Conservation (phyloP, 2,888 invertebrate genomes). For the Scaptodrosophila latifasciaeformis region DNA sequence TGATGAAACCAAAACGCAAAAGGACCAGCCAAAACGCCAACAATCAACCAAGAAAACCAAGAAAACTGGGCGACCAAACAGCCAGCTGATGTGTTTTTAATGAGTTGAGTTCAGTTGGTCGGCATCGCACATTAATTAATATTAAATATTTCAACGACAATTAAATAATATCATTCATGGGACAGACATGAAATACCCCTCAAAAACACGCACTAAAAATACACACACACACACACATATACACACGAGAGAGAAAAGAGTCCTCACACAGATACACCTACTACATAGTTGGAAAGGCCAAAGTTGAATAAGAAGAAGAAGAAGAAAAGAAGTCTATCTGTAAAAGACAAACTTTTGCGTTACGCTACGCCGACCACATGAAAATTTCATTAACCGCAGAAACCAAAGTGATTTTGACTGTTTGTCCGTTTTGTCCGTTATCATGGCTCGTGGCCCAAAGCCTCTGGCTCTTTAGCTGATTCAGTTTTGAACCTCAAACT, state of each 20-base stretch:
- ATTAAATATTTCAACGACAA: slow-evolving; percentile 65
- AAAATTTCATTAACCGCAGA: slow-evolving; percentile 62
- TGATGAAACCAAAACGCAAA: too few species aligned
- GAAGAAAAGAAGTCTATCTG: not conserved
- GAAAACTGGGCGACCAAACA: not conserved
- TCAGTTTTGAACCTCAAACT: slow-evolving; percentile 48
- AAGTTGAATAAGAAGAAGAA: not conserved
- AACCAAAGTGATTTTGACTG: slow-evolving; percentile 59
- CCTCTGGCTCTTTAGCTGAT: too few species aligned
- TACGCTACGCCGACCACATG: slow-evolving; percentile 34
- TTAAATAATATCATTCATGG: slow-evolving; percentile 58
- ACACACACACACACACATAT: not conserved
- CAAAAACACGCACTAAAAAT: not conserved
- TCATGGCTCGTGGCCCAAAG: too few species aligned
- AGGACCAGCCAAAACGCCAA: not conserved
- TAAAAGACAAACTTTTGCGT: slow-evolving; percentile 41
- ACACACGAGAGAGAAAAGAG: too few species aligned
- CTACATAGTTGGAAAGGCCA: not conserved
- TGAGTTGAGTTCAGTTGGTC: slow-evolving; percentile 36
- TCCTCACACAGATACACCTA: too few species aligned
- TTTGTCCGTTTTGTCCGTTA: slow-evolving; percentile 11
- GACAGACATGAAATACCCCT: slow-evolving; percentile 40
- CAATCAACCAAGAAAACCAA: not conserved
- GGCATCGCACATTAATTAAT: slow-evolving; percentile 59
- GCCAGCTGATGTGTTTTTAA: slow-evolving; percentile 59